These are phyloP conservation scores for Busseola fusca DNA, from an alignment of 2,888 invertebrate species.

Conservation along the genomic window DNA sequence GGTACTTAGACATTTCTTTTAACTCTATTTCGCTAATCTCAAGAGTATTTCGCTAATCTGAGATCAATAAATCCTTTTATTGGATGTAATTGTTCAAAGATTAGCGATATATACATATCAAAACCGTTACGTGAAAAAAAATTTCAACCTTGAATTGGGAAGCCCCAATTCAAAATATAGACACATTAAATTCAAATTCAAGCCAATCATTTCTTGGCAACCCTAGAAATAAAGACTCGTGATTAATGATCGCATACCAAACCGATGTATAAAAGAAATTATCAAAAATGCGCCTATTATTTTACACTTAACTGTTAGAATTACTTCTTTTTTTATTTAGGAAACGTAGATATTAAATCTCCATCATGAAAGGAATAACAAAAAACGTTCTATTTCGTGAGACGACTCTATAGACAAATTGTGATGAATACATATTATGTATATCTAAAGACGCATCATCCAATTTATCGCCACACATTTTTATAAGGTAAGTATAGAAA, in stretches of 20 bases:
- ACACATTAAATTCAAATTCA: neutral
- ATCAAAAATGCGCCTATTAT: slow-evolving; percentile 77
- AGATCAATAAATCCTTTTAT: neutral
- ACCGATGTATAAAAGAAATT: slow-evolving; percentile 66
- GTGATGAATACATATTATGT: slow-evolving; percentile 4
- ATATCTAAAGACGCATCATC: slow-evolving; percentile 21
- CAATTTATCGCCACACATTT: slow-evolving; percentile 21
- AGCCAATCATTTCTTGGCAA: slow-evolving; percentile 27
- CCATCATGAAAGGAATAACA: slow-evolving; percentile 50
- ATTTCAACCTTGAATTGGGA: neutral
- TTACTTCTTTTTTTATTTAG: slow-evolving; percentile 50
- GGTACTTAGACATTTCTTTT: neutral
- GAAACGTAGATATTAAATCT: slow-evolving; percentile 60
- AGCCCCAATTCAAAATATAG: neutral
- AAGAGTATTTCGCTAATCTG: neutral
- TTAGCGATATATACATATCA: neutral
- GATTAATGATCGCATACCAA: slow-evolving; percentile 77
- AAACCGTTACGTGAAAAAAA: neutral
- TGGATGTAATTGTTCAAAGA: neutral
- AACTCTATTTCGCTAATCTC: neutral
- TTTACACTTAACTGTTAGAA: slow-evolving; percentile 74
- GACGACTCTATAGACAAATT: slow-evolving; percentile 8
- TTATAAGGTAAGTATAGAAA: neutral
- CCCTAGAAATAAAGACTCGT: slow-evolving; percentile 64
- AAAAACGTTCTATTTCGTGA: slow-evolving; percentile 39